Conservation (phyloP, 2,113 vertebrate genomes). For the Aphelocoma coerulescens region DNA sequence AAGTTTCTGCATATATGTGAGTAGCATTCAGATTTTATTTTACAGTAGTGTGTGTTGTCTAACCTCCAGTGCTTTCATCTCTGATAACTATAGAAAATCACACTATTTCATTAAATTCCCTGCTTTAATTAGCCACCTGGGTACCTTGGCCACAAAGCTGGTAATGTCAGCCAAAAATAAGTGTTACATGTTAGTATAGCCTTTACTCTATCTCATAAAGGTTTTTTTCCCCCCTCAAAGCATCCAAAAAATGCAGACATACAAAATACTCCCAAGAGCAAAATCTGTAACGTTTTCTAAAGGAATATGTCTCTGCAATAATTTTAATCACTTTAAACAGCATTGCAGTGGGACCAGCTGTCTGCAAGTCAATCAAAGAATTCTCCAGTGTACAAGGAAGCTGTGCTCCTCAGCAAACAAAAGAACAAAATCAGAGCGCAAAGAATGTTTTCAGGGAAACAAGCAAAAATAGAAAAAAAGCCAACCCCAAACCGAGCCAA, state of each 20-base stretch:
- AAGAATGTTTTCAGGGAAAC: background rate
- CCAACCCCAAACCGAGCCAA: background rate
- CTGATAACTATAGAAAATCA: background rate
- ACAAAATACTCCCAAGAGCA: constrained; percentile 34
- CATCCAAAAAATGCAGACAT: constrained; percentile 31
- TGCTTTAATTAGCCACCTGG: constrained; percentile 30
- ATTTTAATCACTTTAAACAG: constrained; percentile 5
- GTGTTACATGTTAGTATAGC: background rate
- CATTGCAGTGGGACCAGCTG: background rate
- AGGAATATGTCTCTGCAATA: background rate
- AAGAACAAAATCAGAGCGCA: background rate
- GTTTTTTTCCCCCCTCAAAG: background rate
- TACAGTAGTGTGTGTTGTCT: background rate
- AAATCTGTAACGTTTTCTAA: constrained; percentile 24
- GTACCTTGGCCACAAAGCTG: background rate
- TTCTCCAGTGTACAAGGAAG: background rate
- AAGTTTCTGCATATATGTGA: background rate
- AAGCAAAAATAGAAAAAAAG: background rate
- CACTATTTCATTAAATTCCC: constrained; percentile 1
- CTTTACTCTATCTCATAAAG: constrained; percentile 9
- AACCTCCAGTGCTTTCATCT: background rate
- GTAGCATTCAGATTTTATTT: background rate
- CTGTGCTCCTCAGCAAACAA: background rate
- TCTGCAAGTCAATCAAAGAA: background rate
- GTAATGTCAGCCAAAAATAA: constrained; percentile 38